Base-by-base conservation (phyloP, 2,797 vertebrate species). In the Myioborus melanocephalus region DNA sequence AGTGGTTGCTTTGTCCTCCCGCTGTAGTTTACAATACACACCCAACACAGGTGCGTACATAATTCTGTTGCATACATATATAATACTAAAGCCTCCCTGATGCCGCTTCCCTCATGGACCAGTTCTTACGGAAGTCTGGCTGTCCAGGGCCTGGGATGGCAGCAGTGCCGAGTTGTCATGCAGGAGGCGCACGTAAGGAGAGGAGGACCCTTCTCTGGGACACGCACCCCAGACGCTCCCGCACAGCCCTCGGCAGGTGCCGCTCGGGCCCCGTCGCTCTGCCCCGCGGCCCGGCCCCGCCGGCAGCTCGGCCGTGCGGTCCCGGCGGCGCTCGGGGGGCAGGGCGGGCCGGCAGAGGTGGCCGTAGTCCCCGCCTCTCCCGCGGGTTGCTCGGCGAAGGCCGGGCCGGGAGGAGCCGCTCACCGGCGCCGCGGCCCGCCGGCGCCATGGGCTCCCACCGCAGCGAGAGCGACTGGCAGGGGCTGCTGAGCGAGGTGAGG, bases 391-490 rank as follows among this genome's bases (percentile, higher is more conserved):
- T 60, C 44, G 69, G 89, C 11, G 23, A 26, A 89, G 91, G 69
- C 86, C 43, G 52, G 41, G 78, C 30, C 69, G 50, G 64, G 53
- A 32, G 63, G 32, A 57, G 49, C 8, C 3, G 76, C 12, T 63
- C 13, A 9, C 4, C 23, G 52, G 26, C n/a, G 35, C 85, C 35
- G 57, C 35, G 76, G 87, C 52, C 12, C 60, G 78, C 70, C 55
- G 83, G 73, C 78, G 93, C 95, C 90, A 99, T 99, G 99, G 97
- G 98, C 79, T 95, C 97, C 90, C 96, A 97, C 82, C 98, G 98
- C 86, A 99, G 97, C 90, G 99, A 99, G 96, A 98, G 98, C 94
- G 99, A 99, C 97, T 99, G 99, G 98, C 99, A 99, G 97, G 99
- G 98, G 71, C 97, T 99, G 96, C 97, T 99, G 83, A 98, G 95